Conservation (phyloP, 2,888 invertebrate species). For the Acheta domesticus region DNA sequence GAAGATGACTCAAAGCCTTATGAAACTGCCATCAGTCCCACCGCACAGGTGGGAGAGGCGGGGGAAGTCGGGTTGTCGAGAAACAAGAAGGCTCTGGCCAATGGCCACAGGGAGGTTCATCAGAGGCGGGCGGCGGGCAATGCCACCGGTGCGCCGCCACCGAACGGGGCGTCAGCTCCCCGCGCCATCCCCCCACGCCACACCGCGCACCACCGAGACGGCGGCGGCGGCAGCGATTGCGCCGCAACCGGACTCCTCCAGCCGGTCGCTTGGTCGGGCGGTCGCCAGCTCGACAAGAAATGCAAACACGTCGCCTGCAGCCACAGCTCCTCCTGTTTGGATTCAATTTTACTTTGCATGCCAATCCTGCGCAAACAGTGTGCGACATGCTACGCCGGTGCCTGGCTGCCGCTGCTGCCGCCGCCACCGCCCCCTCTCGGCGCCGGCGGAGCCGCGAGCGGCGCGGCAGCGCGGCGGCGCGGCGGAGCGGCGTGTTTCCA, state of each 20-base stretch:
- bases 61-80: too few species aligned
- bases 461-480: not conserved
- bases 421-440: not conserved
- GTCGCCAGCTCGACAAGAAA: slow-evolving; percentile 21
- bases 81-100: too few species aligned
- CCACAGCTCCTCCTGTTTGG: slow-evolving; percentile 29
- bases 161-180: not conserved
- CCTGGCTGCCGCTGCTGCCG: not conserved
- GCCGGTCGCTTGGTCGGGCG: not conserved
- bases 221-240: not conserved
- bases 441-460: not conserved
- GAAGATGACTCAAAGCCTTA: too few species aligned
- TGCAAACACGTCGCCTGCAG: slow-evolving; percentile 26
- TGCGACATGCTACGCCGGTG: not conserved
- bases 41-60: too few species aligned
- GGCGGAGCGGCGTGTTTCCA: not conserved
- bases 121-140: not conserved
- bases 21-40: too few species aligned
- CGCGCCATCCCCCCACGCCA: not conserved
- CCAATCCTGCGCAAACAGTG: slow-evolving; percentile 32
- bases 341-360: slow-evolving; percentile 35
- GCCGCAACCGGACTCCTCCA: not conserved
- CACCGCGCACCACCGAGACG: not conserved
- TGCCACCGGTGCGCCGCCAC: too few species aligned
- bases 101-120: too few species aligned